Percentiles rank a stretch among this genome's conserved stretches.
Conservation (phyloP, 2,797 vertebrate genomes). For the Telmatherina bonti region DNA sequence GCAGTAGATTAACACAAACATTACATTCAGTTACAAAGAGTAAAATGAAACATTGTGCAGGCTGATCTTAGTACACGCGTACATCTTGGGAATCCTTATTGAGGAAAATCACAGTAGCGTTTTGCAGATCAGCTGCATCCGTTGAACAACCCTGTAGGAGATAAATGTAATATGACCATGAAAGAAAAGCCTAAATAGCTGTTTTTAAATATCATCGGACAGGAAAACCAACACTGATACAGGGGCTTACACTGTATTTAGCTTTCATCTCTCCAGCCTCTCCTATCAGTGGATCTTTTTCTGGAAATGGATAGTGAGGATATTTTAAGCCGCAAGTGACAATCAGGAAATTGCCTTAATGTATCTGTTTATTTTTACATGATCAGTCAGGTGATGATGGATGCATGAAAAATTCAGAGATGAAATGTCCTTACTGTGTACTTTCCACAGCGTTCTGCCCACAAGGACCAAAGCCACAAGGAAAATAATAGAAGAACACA, state of each 20-base stretch:
- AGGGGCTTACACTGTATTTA: slow-evolving; percentile 52
- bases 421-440: slow-evolving; percentile 67
- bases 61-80: slow-evolving; percentile 35
- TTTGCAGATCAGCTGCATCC: slow-evolving; percentile 41
- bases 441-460: slow-evolving; percentile 49
- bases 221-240: slow-evolving; percentile 3
- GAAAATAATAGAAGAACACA: slow-evolving; percentile 55
- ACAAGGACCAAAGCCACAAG: slow-evolving; percentile 48
- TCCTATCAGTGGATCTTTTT: slow-evolving; percentile 21
- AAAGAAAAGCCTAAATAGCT: neutral
- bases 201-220: neutral
- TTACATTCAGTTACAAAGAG: slow-evolving; percentile 36
- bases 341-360: neutral
- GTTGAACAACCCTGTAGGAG: slow-evolving; percentile 48
- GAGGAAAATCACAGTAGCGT: slow-evolving; percentile 55
- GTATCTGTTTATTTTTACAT: neutral
- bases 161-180: neutral
- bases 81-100: slow-evolving; percentile 53
- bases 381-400: neutral
- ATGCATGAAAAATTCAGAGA: slow-evolving; percentile 1
- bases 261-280: slow-evolving; percentile 24
- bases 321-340: slow-evolving; percentile 5
- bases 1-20: slow-evolving; percentile 5
- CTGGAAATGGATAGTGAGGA: slow-evolving; percentile 41
- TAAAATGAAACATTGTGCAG: neutral